Evolutionary conservation across 2,888 invertebrate species (phyloP).

Genomic region (Apoda limacodes): DNA sequence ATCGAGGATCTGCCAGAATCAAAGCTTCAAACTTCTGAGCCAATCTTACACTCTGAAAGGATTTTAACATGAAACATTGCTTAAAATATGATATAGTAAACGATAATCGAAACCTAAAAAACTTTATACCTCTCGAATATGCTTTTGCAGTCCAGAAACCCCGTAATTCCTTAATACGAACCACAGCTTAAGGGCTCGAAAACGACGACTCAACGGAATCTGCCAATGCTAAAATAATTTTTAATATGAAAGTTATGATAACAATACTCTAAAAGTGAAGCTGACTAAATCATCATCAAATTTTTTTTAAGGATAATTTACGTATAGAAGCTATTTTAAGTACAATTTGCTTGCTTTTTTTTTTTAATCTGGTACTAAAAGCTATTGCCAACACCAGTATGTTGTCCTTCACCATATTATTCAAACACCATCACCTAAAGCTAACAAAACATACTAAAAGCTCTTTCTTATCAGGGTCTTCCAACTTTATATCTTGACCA

Average conservation of each 20-base stretch:
- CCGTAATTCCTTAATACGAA: slow-evolving; percentile 96
- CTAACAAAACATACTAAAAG: slow-evolving; percentile 36
- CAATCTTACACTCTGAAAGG: slow-evolving; percentile 86
- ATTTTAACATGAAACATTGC: no score
- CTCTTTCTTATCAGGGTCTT: slow-evolving; percentile 52
- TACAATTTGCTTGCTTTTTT: no score
- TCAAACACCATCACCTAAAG: slow-evolving; percentile 19
- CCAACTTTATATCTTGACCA: slow-evolving; percentile 44
- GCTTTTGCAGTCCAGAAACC: slow-evolving; percentile 89
- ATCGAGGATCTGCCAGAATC: slow-evolving; percentile 84
- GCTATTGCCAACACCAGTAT: neutral
- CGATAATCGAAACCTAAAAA: no score
- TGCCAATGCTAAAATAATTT: slow-evolving; percentile 98
- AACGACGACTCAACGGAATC: slow-evolving; percentile 93
- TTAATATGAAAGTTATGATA: no score
- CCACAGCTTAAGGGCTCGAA: slow-evolving; percentile 95
- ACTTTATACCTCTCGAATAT: slow-evolving; percentile 87
- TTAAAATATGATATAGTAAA: no score
- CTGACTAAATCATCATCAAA: no score
- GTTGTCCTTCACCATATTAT: slow-evolving; percentile 11
- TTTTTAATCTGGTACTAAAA: no score
- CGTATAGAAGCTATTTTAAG: no score
- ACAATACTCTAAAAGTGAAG: no score
- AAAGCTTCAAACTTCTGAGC: slow-evolving; percentile 93
- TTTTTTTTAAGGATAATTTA: no score